Evolutionary conservation across 2,113 vertebrate species (phyloP).

Genomic region (Manacus vitellinus): DNA sequence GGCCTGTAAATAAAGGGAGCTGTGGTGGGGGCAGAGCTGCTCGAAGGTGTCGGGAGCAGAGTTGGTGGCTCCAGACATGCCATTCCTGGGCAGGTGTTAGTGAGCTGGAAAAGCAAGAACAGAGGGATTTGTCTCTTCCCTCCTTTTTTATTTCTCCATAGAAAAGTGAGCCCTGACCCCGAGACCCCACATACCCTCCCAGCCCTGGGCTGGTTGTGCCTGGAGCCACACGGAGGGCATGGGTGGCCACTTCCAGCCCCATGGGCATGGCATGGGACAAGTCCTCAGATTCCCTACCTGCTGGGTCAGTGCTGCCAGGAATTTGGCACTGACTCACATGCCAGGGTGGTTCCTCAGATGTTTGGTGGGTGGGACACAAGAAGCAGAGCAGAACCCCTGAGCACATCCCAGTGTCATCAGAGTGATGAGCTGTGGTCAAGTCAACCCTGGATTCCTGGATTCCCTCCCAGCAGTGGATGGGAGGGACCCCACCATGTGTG

Average conservation of each 20-base stretch:
- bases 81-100: too few species aligned
- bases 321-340: background rate
- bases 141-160: background rate
- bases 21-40: background rate
- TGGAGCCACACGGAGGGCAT: rapidly evolving
- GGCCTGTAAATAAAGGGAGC: background rate
- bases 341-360: background rate
- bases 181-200: rapidly evolving
- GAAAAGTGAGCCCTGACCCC: background rate
- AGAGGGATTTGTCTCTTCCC: background rate
- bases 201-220: background rate
- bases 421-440: rapidly evolving
- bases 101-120: background rate
- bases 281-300: background rate
- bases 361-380: rapidly evolving
- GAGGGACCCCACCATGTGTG: background rate
- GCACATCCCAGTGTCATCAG: background rate
- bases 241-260: background rate
- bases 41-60: background rate
- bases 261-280: rapidly evolving
- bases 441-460: rapidly evolving
- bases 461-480: rapidly evolving
- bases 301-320: background rate
- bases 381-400: background rate
- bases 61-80: background rate